Conservation (phyloP, 2,888 invertebrate species). For the Phlogophora meticulosa region DNA sequence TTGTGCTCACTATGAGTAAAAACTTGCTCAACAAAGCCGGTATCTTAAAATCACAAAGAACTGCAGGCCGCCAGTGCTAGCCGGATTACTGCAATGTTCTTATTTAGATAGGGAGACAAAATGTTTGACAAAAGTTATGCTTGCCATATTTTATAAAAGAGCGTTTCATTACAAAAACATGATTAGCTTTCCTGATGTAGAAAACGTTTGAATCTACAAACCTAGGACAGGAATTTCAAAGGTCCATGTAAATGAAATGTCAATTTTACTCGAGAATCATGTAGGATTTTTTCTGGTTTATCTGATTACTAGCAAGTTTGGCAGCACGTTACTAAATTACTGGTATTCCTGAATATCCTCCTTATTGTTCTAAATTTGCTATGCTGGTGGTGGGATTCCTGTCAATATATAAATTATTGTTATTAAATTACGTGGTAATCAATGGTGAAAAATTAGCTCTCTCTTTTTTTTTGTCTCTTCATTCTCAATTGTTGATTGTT, state of each 20-base stretch:
- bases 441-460: background rate
- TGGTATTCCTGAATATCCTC: background rate
- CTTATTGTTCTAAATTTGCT: too few relatives aligned
- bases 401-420: too few relatives aligned
- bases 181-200: background rate
- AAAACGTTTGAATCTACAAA: background rate
- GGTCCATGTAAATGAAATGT: background rate
- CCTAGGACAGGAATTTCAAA: background rate
- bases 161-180: conserved; percentile 9
- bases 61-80: conserved; percentile 9
- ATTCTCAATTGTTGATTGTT: too few relatives aligned
- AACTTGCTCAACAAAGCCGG: conserved; percentile 25
- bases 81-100: conserved; percentile 14
- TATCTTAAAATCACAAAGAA: conserved; percentile 17
- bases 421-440: too few relatives aligned
- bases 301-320: background rate
- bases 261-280: background rate
- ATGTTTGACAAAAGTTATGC: conserved; percentile 35
- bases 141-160: conserved; percentile 9
- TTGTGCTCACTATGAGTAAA: conserved; percentile 11
- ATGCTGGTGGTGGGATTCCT: too few relatives aligned
- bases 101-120: conserved; percentile 30
- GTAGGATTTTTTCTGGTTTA: too few relatives aligned
- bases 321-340: background rate
- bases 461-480: too few relatives aligned